phyloP scores from a whole-genome alignment of 1,140 invertebrate genomes.

The Ephestia elutella region DNA sequence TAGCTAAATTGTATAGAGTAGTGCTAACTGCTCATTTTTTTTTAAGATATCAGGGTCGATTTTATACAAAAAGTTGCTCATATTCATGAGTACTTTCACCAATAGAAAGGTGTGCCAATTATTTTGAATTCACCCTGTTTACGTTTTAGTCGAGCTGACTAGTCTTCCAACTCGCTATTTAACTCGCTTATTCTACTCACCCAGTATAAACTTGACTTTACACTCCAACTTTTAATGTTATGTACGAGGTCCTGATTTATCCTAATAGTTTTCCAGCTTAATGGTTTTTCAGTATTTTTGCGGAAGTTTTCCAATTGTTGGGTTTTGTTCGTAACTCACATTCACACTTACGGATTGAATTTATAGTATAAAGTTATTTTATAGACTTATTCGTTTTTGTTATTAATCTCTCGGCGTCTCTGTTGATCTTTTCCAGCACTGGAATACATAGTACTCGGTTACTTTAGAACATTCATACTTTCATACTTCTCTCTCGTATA shows the following conservation, averaged over 20 bases:
- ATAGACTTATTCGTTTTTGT: neutral
- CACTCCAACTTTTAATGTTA: conserved; percentile 2
- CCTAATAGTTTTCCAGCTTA: conserved; percentile 7
- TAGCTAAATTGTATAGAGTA: no score
- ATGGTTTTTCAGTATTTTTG: neutral
- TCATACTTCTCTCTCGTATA: no score
- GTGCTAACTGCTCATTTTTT: no score
- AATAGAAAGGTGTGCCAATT: no score
- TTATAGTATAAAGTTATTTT: neutral
- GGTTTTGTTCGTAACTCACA: neutral
- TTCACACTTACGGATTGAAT: neutral
- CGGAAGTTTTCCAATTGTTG: neutral
- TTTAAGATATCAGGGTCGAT: no score
- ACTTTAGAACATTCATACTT: no score
- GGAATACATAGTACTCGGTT: no score
- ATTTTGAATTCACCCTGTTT: no score
- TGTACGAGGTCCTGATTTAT: conserved; percentile 8
- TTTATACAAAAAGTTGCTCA: no score
- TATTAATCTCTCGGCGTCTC: neutral
- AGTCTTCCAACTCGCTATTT: neutral
- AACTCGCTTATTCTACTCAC: neutral
- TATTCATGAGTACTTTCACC: no score
- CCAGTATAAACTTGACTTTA: neutral
- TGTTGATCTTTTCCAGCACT: no score
- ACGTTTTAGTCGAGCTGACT: no score